Evolutionary conservation across 2,888 invertebrate species (phyloP).

Genomic region (Argyresthia goedartella): DNA sequence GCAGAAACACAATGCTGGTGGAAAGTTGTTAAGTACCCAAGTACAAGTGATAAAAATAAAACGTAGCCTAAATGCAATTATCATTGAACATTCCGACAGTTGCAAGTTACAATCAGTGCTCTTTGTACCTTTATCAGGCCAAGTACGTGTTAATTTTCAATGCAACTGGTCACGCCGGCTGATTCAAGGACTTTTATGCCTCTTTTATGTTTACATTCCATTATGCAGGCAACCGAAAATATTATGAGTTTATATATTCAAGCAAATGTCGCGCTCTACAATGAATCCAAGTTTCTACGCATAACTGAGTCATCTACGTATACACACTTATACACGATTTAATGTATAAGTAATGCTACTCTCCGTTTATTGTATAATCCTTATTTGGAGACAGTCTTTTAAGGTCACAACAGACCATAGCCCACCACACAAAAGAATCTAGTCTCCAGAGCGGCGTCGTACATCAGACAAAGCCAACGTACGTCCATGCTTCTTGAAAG

Average conservation of each 20-base stretch:
- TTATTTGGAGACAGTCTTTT: not conserved
- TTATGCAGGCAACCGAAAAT: slow-evolving; percentile 28
- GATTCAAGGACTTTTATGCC: slow-evolving; percentile 42
- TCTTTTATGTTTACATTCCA: slow-evolving; percentile 45
- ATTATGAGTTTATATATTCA: slow-evolving; percentile 18
- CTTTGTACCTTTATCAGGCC: slow-evolving; percentile 22
- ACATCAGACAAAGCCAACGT: not conserved
- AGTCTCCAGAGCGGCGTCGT: not conserved
- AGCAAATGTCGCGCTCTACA: too few relatives aligned
- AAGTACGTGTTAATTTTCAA: slow-evolving; percentile 36
- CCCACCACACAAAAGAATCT: not conserved
- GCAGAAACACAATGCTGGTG: too few relatives aligned
- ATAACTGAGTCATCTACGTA: too few relatives aligned
- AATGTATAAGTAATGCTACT: too few relatives aligned
- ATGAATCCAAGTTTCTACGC: too few relatives aligned
- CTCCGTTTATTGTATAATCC: not conserved
- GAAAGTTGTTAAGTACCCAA: too few relatives aligned
- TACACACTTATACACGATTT: too few relatives aligned
- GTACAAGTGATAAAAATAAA: not conserved
- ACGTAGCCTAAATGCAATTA: not conserved
- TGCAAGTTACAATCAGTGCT: not conserved
- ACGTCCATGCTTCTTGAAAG: not conserved
- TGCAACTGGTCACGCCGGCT: slow-evolving; percentile 39
- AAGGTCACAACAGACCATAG: not conserved
- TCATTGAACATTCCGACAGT: not conserved